Percentiles rank a stretch among this genome's conserved stretches.
Conservation (phyloP, 2,888 invertebrate species). For the Nasonovia ribisnigri region DNA sequence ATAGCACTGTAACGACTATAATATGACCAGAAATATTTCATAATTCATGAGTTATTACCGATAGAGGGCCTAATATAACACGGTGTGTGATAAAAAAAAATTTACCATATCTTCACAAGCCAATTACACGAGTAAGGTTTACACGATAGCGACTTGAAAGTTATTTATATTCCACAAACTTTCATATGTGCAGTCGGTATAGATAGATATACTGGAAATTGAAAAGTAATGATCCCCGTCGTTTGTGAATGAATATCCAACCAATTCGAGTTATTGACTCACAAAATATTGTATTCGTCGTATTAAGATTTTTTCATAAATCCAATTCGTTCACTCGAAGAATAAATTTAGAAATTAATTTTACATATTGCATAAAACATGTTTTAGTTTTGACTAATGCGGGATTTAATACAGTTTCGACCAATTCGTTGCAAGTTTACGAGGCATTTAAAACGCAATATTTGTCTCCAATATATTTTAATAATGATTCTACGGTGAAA, state of each 20-base stretch:
- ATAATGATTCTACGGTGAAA: neutral
- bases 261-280: neutral
- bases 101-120: neutral
- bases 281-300: neutral
- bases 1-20: neutral
- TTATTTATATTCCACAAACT: neutral
- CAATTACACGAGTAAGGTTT: neutral
- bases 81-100: neutral
- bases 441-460: neutral
- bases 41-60: neutral
- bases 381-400: neutral
- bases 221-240: too few species aligned
- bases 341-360: neutral
- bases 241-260: neutral
- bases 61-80: neutral
- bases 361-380: too few species aligned
- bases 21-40: neutral
- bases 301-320: neutral
- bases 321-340: neutral
- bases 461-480: neutral
- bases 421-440: neutral
- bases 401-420: neutral
- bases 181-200: neutral
- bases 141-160: neutral
- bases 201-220: neutral